Evolutionary conservation across 2,888 invertebrate genomes (phyloP), one percentile per base, ranked within the genome.

Genomic region (Chloroclystis v-ata): DNA sequence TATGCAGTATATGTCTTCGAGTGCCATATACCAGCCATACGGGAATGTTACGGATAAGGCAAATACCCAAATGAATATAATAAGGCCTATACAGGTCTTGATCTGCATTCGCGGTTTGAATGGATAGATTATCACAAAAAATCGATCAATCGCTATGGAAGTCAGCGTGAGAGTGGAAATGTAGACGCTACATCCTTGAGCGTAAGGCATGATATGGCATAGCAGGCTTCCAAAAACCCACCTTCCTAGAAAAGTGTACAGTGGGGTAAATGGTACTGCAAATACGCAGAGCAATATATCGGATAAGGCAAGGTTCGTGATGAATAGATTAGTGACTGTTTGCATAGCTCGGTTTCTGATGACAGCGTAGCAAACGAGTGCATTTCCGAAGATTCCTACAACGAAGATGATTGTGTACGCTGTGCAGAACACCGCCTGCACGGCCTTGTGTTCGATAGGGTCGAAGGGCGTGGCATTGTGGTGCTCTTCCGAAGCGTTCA

Each of bases 281-380:
- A 97, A 90, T 33, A 93, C 89, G 73, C 96, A 96, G 57, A 97
- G 90, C 40, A 97, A 83, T 57, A 97, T 93, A 76, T 97, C 97
- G 33, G 95, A 95, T 55, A 96, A 84, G 16, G 97, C 97, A 59
- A 97, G 88, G 80, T 97, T 97, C 63, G 94, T 94, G 80, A 97
- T 97, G 86, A 97, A 97, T 51, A 95, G 90, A 82, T 97, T 97
- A 54, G 97, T 97, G 56, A 97, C 96, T 0, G 96, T 95, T 82
- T 96, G 96, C 96, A 97, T 97, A 52, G 93, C 91, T 64, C 92
- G 91, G 76, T 96, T 96, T 37, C 94, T 90, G 49, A 92, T 91
- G 8, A 97, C 96, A 6, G 96, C 95, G 75, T 93, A 96, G 65
- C 95, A 94, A 40, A 97, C 96, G 43, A 97, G 82, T n/a, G 91